Conservation (phyloP, 2,113 vertebrate genomes). For the Mungos mungo region DNA sequence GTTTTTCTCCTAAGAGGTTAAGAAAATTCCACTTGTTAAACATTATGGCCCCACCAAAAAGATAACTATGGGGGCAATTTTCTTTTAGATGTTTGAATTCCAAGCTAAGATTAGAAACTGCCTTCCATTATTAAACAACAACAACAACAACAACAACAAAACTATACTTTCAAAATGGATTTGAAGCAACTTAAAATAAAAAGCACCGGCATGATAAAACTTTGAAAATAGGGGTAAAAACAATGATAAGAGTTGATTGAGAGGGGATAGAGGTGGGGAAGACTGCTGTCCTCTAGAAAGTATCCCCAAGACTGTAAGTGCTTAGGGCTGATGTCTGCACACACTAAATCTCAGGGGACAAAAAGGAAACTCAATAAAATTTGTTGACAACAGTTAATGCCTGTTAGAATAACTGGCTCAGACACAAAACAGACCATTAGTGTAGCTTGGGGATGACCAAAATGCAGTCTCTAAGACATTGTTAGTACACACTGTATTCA, state of each 20-base stretch:
- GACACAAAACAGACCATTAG: constrained; percentile 34
- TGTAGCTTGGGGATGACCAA: background rate
- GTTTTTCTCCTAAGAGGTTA: background rate
- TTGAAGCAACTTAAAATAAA: constrained; percentile 38
- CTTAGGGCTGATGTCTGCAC: constrained; percentile 35
- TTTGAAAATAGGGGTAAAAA: constrained; percentile 35
- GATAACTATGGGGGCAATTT: background rate
- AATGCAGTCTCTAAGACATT: background rate
- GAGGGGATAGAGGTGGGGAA: background rate
- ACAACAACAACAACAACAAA: background rate
- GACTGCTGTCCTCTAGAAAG: constrained; percentile 10
- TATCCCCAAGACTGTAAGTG: constrained; percentile 44
- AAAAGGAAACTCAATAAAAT: constrained; percentile 67
- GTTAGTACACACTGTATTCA: background rate
- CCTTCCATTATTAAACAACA: background rate
- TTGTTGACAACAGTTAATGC: constrained; percentile 72
- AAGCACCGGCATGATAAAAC: background rate
- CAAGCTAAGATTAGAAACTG: constrained; percentile 24
- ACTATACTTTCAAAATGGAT: constrained; percentile 33
- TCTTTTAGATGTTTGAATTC: constrained; percentile 45
- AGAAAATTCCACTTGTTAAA: background rate
- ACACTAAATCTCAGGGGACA: constrained; percentile 53
- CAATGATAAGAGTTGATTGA: background rate
- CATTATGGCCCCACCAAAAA: background rate
- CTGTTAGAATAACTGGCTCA: constrained; percentile 63